A percentile compares a stretch with the other conserved stretches of the same genome.
Conservation (phyloP, 2,888 invertebrate species). For the Ametastegia equiseti region DNA sequence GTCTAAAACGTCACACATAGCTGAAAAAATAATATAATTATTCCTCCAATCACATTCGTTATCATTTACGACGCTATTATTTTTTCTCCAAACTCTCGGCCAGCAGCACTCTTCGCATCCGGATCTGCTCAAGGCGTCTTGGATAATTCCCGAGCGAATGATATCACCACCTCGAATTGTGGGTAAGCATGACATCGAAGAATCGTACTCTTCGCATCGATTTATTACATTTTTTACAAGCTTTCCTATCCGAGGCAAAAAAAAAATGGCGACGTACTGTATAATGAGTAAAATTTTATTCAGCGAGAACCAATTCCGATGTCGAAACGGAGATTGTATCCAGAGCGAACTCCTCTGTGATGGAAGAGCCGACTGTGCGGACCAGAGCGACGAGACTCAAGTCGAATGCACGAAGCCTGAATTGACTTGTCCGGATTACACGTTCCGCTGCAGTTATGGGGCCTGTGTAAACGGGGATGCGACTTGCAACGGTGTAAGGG, state of each 20-base stretch:
- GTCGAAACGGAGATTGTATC: constrained; percentile 74
- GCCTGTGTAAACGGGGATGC: constrained; percentile 80
- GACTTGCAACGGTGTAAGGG: constrained; percentile 77
- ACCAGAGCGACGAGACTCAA: constrained; percentile 76
- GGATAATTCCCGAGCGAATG: background rate
- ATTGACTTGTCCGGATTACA: constrained; percentile 77
- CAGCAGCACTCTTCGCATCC: background rate
- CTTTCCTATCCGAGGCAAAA: too few species aligned
- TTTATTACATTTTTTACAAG: too few species aligned
- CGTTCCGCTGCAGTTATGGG: constrained; percentile 81
- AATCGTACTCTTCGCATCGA: background rate
- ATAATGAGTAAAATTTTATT: background rate
- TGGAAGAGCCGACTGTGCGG: constrained; percentile 75
- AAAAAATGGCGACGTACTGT: too few species aligned
- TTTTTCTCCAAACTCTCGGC: background rate
- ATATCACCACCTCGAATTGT: background rate
- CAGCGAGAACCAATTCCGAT: constrained; percentile 60
- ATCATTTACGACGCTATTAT: too few species aligned
- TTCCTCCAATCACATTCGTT: too few species aligned
- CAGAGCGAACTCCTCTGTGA: constrained; percentile 74
- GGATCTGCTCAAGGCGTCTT: background rate
- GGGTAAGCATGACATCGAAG: background rate
- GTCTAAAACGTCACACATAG: too few species aligned
- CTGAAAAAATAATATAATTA: too few species aligned
- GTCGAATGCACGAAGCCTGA: constrained; percentile 61